Evolutionary conservation across 1,140 invertebrate species (phyloP), one percentile per base, ranked within the genome.

Genomic region (Meloidogyne floridensis): DNA sequence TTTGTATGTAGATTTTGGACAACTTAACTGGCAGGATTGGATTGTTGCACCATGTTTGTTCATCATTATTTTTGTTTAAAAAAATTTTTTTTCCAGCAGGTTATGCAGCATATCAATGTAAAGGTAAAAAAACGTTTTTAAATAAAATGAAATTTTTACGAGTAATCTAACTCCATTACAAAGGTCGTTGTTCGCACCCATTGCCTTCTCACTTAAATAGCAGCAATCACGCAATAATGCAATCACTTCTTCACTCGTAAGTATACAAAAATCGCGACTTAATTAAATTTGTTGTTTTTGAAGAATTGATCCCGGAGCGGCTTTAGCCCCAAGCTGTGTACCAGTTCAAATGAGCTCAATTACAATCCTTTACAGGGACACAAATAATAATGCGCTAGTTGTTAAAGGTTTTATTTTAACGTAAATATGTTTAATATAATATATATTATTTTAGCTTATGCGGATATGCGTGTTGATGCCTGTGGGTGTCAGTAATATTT

Each of bases 21-120:
- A 97, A 85, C 96, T 99, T 11, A 96, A 96, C 32, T 99, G 97
- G 97, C 94, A 95, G 88, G 95, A 98, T 91, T 99, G 97, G 97
- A 98, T 99, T 87, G 95, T 99, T n/a, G 97, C 96, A 8, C 97
- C 97, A 3, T 93, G 87, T 89, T 65, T 79, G 81, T 85, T 32
- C 9, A 42, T 18, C 75, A 84, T 54, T 54, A 8, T 84, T 82
- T 18, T 13, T 83, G 15, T n/a, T 2, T 13, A 74, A 10, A 11
- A 20, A 65, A 73, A 32, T 32, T 32, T 3, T 72, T 20, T 13
- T 82, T 90, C 75, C 80, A 88, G 87, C 93, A 8, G 95, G 96
- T 32, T 98, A 98, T 91, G 93, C 97, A 85, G 96, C 97, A 0
- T 98, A 93, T 91, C 97, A 95, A 90, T 99, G 97, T 91, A 93